Percentiles rank a stretch among this genome's conserved stretches.
Evolutionary conservation across 2,113 vertebrate species (phyloP).

Genomic region (Anolis carolinensis): DNA sequence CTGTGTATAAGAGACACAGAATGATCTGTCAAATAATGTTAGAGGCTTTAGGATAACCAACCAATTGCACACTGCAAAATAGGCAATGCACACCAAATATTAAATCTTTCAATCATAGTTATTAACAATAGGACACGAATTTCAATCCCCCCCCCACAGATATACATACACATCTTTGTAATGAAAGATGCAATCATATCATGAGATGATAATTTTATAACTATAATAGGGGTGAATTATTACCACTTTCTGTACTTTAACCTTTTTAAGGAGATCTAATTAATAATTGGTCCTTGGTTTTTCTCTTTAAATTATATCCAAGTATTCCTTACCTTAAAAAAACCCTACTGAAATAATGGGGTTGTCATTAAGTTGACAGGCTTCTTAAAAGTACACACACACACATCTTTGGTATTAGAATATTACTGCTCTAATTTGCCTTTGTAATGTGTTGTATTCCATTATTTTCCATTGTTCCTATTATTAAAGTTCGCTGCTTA

Average conservation of each 20-base stretch:
- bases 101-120: constrained; percentile 20
- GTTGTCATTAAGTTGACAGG: too few species aligned
- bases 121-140: background rate
- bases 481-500: constrained; percentile 39
- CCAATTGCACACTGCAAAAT: constrained; percentile 24
- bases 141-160: background rate
- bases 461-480: constrained; percentile 10
- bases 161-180: background rate
- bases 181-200: constrained; percentile 25
- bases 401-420: constrained; percentile 5
- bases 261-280: constrained; percentile 48
- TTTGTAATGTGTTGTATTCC: constrained; percentile 49
- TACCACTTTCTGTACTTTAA: constrained; percentile 52
- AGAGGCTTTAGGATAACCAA: constrained; percentile 8
- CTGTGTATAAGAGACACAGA: background rate
- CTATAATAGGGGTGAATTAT: constrained; percentile 51
- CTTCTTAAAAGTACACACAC: too few species aligned
- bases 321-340: background rate
- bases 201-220: constrained; percentile 48
- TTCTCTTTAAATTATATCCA: constrained; percentile 54
- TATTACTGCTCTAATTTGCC: constrained; percentile 43
- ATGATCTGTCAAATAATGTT: accelerated
- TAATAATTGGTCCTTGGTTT: constrained; percentile 48
- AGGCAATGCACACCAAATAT: background rate
- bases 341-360: too few species aligned